Evolutionary conservation across 1,140 invertebrate genomes (phyloP).

Genomic region (Drosophila dunni): DNA sequence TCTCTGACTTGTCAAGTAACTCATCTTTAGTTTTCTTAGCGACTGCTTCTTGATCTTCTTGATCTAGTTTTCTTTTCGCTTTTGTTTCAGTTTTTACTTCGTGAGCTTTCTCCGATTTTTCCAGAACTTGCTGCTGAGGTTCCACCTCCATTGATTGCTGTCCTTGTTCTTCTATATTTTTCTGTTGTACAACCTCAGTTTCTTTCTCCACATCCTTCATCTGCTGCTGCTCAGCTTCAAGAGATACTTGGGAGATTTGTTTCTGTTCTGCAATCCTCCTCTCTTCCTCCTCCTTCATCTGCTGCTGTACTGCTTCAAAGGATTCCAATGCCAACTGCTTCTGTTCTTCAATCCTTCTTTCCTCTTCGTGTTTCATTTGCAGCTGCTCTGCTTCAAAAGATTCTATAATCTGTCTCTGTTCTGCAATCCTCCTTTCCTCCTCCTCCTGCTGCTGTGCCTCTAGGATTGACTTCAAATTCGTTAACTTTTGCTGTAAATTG

Average conservation of each 20-base stretch:
- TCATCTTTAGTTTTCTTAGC: constrained; percentile 38
- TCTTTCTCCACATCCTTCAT: neutral
- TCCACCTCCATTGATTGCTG: neutral
- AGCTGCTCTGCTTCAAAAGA: neutral
- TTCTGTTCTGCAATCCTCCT: constrained; percentile 1
- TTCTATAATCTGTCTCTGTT: neutral
- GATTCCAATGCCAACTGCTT: neutral
- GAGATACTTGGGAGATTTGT: neutral
- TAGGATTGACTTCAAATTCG: constrained; percentile 25
- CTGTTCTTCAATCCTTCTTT: neutral
- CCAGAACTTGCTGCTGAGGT: neutral
- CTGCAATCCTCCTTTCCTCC: neutral
- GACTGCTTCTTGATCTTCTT: constrained; percentile 29
- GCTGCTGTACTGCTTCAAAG: neutral
- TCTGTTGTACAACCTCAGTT: too few relatives aligned
- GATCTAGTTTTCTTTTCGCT: constrained; percentile 23
- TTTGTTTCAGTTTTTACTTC: constrained; percentile 35
- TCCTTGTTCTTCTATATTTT: neutral
- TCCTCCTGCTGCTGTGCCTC: constrained; percentile 6
- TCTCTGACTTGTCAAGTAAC: constrained; percentile 10
- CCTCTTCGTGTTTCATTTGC: neutral
- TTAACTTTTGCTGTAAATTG: constrained; percentile 53
- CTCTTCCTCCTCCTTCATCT: neutral
- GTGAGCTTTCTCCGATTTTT: constrained; percentile 9
- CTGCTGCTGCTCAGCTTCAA: neutral